Evolutionary conservation across 2,113 vertebrate genomes (phyloP).

Genomic region (Calidris pugnax): DNA sequence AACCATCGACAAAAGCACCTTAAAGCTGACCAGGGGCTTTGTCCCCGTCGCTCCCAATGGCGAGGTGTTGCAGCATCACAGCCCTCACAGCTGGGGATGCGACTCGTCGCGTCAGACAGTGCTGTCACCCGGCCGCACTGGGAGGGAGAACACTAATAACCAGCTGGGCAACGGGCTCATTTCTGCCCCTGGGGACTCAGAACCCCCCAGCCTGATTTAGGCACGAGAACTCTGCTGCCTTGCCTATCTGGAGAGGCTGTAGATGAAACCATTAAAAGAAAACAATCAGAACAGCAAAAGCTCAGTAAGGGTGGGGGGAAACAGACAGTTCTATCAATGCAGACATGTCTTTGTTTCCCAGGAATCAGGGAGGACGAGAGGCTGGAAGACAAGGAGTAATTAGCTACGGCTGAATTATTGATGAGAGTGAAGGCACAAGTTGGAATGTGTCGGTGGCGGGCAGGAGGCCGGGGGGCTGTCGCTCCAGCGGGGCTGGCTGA

Average conservation of each 20-base stretch:
- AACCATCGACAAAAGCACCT: neutral
- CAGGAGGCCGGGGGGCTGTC: rapidly evolving
- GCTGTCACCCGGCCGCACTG: neutral
- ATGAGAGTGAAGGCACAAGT: neutral
- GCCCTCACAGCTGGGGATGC: neutral
- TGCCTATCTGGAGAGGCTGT: rapidly evolving
- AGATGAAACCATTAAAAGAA: neutral
- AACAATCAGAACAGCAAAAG: neutral
- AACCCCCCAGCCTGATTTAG: neutral
- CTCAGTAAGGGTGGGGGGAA: neutral
- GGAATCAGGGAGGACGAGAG: neutral
- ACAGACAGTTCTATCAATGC: neutral
- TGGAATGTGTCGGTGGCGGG: neutral
- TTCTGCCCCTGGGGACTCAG: neutral
- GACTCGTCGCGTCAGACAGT: rapidly evolving
- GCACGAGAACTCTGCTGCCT: neutral
- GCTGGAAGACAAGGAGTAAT: conserved; percentile 36
- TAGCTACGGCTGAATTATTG: conserved; percentile 46
- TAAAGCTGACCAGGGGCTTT: neutral
- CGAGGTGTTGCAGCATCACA: neutral
- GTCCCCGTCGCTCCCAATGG: neutral
- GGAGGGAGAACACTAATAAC: neutral
- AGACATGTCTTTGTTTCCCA: conserved; percentile 13
- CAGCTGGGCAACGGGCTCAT: neutral
- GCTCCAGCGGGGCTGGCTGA: neutral